A percentile compares a stretch with the other conserved stretches of the same genome.
phyloP scores from a whole-genome alignment of 2,797 vertebrate species.

The Macropus fuliginosus region DNA sequence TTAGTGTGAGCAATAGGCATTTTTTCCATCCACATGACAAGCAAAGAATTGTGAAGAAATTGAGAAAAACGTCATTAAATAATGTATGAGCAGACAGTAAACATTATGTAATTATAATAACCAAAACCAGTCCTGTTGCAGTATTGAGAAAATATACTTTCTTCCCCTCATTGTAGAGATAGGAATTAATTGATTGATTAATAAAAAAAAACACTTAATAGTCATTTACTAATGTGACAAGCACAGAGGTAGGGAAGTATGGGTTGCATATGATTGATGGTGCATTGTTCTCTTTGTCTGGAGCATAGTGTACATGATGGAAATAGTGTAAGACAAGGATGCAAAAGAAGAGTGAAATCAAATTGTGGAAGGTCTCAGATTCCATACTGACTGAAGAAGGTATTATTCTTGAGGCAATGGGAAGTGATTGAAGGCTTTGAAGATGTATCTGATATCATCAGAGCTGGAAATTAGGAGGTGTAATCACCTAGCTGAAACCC shows the following conservation, averaged over 20 bases:
- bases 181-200: neutral
- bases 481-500: neutral
- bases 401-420: neutral
- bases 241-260: constrained; percentile 5
- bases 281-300: neutral
- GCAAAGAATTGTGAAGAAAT: neutral
- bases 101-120: neutral
- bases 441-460: neutral
- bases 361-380: neutral
- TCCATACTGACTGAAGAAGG: neutral
- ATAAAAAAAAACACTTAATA: neutral
- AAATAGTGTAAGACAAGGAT: neutral
- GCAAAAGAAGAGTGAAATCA: neutral
- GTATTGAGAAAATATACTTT: neutral
- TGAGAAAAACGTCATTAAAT: neutral
- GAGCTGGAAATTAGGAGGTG: neutral
- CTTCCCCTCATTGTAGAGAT: neutral
- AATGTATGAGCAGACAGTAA: neutral
- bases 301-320: neutral
- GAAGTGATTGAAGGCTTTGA: neutral
- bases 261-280: constrained; percentile 26
- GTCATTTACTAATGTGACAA: neutral
- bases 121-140: neutral
- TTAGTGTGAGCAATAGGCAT: neutral
- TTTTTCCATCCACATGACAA: neutral